Conservation (phyloP, 2,888 invertebrate species). For the Diaphora mendica region DNA sequence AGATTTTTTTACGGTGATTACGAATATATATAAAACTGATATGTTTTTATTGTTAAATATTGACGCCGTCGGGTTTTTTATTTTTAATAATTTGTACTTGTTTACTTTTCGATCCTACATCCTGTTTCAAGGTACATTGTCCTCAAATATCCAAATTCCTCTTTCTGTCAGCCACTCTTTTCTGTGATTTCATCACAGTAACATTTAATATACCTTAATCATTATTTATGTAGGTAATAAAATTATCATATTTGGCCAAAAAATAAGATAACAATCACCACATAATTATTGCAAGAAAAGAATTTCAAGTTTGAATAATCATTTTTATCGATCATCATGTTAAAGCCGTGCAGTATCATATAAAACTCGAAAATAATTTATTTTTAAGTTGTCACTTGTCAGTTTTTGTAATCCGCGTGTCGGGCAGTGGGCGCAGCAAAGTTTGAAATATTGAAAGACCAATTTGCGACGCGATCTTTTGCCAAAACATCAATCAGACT, state of each 20-base stretch:
- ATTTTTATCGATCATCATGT: constrained; percentile 5
- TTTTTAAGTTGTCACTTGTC: constrained; percentile 45
- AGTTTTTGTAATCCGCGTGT: constrained; percentile 45
- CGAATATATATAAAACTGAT: too few relatives aligned
- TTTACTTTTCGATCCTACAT: background rate
- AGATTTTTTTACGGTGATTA: too few relatives aligned
- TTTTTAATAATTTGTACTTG: too few relatives aligned
- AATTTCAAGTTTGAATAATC: background rate
- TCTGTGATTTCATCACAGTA: background rate
- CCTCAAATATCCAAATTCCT: background rate
- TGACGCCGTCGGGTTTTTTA: too few relatives aligned
- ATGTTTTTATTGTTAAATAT: too few relatives aligned
- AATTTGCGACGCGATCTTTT: constrained; percentile 43
- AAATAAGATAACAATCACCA: background rate
- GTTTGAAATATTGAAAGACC: constrained; percentile 39
- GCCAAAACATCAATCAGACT: constrained; percentile 56
- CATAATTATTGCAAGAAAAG: constrained; percentile 1
- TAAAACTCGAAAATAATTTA: constrained; percentile 25
- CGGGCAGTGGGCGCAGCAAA: constrained; percentile 30
- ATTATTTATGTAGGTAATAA: background rate
- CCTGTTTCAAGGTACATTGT: background rate
- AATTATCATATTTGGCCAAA: background rate
- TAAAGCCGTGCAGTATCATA: constrained; percentile 2
- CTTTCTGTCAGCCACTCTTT: background rate
- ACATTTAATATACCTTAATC: background rate